Evolutionary conservation across 1,140 invertebrate species (phyloP), one percentile per base, ranked within the genome.

Genomic region (Proctacanthus coquilletti): DNA sequence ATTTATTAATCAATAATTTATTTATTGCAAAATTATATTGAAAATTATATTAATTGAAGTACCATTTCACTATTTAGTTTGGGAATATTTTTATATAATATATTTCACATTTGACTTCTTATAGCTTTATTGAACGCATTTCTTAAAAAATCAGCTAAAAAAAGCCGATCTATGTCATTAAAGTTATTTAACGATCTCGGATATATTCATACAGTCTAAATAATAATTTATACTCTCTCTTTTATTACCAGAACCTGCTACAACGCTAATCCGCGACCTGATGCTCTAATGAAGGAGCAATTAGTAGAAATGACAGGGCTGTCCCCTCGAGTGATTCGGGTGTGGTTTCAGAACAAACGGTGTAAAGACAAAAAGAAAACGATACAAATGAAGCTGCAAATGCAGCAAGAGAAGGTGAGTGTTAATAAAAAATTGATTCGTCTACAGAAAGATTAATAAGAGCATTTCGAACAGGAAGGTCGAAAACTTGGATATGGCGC

Each of bases 331-430:
- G 93, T 98, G 39, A 97, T 97, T 50, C 72, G 93, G 51, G 93
- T 97, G 13, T 98, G 93, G 93, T 97, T 96, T 67, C 89, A 98
- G 65, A 99, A 98, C 66, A 98, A 98, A 62, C 66, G 95, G 20
- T 98, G 94, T 68, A 98, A 98, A 63, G 95, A 98, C 65, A 98
- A 98, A 66, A 98, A 98, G 68, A 83, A 88, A 53, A 91, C 84
- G 23, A 85, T 96, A 21, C 78, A 94, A 42, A 84, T 96, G 74
- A 96, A 96, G 62, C 85, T 96, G 63, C 87, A 96, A 61, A 87
- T 95, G 75, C 86, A 92, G 55, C 81, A 85, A 58, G 93, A 98
- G 65, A 97, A 97, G 82, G 92, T 95, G 71, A 58, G 62, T 19
- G n/a, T 39, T 36, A 21, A 9, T 21, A n/a, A 18, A 20, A 17